A percentile compares a stretch with the other conserved stretches of the same genome.
phyloP scores from a whole-genome alignment of 2,888 invertebrate species.

The Cryptocheilus praepositus region DNA sequence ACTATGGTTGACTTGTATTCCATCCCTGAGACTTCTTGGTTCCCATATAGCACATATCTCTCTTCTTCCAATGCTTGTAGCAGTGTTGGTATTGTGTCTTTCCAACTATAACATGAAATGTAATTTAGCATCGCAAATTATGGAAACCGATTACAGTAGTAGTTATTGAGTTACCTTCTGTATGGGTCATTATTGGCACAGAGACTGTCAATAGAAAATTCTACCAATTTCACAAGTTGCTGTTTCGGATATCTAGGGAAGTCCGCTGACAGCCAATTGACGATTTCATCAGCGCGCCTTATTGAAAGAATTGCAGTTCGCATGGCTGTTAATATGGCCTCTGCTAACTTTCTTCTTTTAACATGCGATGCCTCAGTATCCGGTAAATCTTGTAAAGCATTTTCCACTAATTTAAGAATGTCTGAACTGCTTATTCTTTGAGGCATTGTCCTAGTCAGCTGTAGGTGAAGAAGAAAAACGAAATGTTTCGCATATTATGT shows the following conservation, averaged over 20 bases:
- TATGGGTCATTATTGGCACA: constrained; percentile 76
- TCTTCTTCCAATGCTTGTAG: constrained; percentile 77
- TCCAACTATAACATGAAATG: constrained; percentile 77
- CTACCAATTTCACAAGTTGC: constrained; percentile 78
- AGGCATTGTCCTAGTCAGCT: constrained; percentile 65
- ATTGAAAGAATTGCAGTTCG: constrained; percentile 71
- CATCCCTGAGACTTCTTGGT: constrained; percentile 77
- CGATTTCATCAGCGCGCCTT: constrained; percentile 74
- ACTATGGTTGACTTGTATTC: constrained; percentile 81
- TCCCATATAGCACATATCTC: constrained; percentile 77
- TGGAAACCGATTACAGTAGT: no score
- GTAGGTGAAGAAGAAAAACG: constrained; percentile 19
- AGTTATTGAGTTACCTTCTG: constrained; percentile 70
- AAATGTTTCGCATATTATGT: no score
- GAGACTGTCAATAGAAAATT: constrained; percentile 78
- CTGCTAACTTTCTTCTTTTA: constrained; percentile 66
- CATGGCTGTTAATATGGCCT: constrained; percentile 71
- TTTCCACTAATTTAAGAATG: constrained; percentile 62
- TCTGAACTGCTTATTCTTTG: constrained; percentile 60
- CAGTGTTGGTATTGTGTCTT: constrained; percentile 81
- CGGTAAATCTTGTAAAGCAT: constrained; percentile 63
- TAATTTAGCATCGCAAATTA: no score
- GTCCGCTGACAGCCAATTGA: constrained; percentile 76
- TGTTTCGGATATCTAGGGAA: constrained; percentile 76
- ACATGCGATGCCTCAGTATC: constrained; percentile 56